A percentile compares a stretch with the other conserved stretches of the same genome.
phyloP scores from a whole-genome alignment of 2,888 invertebrate species.

The Pseudanteris insignis region DNA sequence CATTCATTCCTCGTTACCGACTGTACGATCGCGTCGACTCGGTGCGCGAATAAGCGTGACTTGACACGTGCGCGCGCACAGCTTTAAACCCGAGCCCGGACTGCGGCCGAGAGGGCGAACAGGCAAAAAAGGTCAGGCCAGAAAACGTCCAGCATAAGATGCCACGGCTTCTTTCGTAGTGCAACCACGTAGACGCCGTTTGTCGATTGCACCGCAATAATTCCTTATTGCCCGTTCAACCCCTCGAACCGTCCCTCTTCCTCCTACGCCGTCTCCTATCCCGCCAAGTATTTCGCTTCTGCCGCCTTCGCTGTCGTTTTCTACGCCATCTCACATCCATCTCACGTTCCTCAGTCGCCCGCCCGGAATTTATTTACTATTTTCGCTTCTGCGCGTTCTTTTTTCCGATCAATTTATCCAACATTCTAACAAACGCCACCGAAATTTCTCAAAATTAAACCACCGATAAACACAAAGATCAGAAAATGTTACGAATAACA shows the following conservation, averaged over 20 bases:
- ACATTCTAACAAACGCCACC: too few relatives aligned
- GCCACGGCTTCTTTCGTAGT: constrained; percentile 59
- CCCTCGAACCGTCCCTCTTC: constrained; percentile 31
- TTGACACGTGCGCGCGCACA: too few relatives aligned
- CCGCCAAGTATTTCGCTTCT: constrained; percentile 9
- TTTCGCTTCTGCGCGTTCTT: constrained; percentile 40
- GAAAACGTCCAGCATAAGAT: constrained; percentile 41
- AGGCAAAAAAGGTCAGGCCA: constrained; percentile 6
- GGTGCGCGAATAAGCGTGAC: too few relatives aligned
- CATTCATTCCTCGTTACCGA: too few relatives aligned
- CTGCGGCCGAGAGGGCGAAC: constrained; percentile 21
- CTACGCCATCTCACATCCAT: constrained; percentile 42
- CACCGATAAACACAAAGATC: too few relatives aligned
- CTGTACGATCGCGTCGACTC: too few relatives aligned
- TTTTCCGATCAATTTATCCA: too few relatives aligned
- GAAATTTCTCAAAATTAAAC: too few relatives aligned
- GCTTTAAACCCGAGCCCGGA: too few relatives aligned
- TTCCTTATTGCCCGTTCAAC: constrained; percentile 65
- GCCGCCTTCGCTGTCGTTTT: constrained; percentile 24
- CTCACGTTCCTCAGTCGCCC: constrained; percentile 47
- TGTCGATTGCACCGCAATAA: constrained; percentile 67
- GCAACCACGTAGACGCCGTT: constrained; percentile 66
- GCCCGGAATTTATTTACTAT: constrained; percentile 43
- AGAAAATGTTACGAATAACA: too few relatives aligned
- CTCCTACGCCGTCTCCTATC: constrained; percentile 17